phyloP scores from a whole-genome alignment of 2,113 vertebrate genomes.

The Periophthalmus modestus region DNA sequence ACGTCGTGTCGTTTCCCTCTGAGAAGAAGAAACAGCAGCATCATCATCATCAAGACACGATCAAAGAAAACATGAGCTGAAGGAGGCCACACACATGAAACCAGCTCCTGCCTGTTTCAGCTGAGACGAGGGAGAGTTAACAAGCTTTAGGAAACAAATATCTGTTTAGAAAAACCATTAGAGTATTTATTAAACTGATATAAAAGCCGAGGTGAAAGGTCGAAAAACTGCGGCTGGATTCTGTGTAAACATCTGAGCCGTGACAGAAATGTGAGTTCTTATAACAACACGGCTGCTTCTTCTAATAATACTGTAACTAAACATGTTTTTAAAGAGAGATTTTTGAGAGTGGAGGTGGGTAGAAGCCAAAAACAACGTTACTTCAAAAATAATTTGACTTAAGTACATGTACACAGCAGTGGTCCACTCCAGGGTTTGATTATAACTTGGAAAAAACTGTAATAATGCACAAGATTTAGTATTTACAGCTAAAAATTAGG shows the following conservation, averaged over 20 bases:
- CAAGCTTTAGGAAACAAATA: background rate
- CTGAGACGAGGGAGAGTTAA: background rate
- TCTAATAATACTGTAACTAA: background rate
- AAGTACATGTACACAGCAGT: background rate
- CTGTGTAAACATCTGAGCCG: background rate
- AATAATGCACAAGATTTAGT: too few species aligned
- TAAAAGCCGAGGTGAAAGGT: background rate
- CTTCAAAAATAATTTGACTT: background rate
- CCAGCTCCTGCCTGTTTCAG: background rate
- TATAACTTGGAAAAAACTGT: too few species aligned
- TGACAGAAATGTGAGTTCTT: background rate
- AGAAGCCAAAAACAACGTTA: background rate
- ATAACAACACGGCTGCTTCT: background rate
- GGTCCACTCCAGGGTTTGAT: too few species aligned
- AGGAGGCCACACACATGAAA: background rate
- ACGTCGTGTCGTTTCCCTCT: constrained; percentile 39
- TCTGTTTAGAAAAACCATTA: background rate
- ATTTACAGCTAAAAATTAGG: background rate
- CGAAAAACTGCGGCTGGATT: background rate
- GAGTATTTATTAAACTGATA: background rate
- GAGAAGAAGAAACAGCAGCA: constrained; percentile 14
- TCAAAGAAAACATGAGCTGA: constrained; percentile 22
- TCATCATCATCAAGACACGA: constrained; percentile 45
- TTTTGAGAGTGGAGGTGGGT: background rate
- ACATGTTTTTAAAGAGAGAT: background rate